Base-by-base conservation (phyloP, 1,140 invertebrate species). In the Amyelois transitella region DNA sequence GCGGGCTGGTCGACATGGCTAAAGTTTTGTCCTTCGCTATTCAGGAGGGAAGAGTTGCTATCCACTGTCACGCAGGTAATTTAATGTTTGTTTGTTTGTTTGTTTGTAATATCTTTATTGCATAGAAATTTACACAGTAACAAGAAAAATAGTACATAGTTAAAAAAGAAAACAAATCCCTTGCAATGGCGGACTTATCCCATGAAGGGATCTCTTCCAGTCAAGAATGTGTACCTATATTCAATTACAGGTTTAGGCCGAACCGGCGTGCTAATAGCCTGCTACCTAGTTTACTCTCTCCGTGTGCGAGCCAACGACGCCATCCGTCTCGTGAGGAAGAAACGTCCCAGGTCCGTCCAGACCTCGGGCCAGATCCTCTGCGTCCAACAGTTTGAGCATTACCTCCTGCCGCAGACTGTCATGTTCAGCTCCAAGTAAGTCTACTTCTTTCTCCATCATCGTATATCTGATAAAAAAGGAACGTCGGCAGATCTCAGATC, bases 21-120 rank as follows among this genome's bases (percentile, higher is more conserved):
- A 97, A 97, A 89, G 96, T 97, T 2, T 90, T 96, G 73, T 93
- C 95, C 24, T 97, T 97, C 87, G 92, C 94, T 1, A 83, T 96
- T 0, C 91, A 92, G 48, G 92, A 96, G 81, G 96, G 96, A 43
- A 93, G 95, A 86, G 94, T 96, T 1, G 96, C 95, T 3, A 92
- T 97, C 58, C 96, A 97, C 72, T 97, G 96, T 85, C 96, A 97
- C 89, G 96, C 96, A 72, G 95, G 95, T 94, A 74, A 59, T 20
- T 14, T n/a, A n/a, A n/a, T n/a, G n/a, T n/a, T n/a, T n/a, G n/a
- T n/a, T n/a, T n/a, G n/a, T n/a, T n/a, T n/a, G n/a, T n/a, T n/a
- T n/a, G n/a, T n/a, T n/a, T n/a, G n/a, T n/a, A n/a, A n/a, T n/a
- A n/a, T n/a, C n/a, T n/a, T n/a, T n/a, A n/a, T n/a, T n/a, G n/a